Base-by-base conservation (phyloP, 2,797 vertebrate species). In the Sebastes melanostomus region DNA sequence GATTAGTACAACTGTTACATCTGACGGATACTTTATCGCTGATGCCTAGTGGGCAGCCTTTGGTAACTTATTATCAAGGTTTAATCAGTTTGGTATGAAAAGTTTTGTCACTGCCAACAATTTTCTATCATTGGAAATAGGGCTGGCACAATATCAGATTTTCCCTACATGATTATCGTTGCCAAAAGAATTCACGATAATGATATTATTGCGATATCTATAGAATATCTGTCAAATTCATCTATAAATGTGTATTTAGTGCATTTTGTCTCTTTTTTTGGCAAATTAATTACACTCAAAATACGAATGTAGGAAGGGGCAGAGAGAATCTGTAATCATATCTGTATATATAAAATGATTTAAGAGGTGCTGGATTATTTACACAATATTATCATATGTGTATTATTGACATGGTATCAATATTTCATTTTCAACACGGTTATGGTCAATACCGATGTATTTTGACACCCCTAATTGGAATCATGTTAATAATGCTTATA, bases 391-490 rank as follows among this genome's bases (percentile, higher is more conserved):
- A 42, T 42, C 38, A 42, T 42, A 42, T 42, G 38, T 42, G 38
- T 42, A 42, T 42, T 42, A 16, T 42, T 16, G 38, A 42, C 46
- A 50, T 50, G 46, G 18, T 50, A 50, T 20, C 46, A 50, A 20
- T 52, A 52, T 52, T 52, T 52, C 3, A 52, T 52, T 52, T 52
- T n/a, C 50, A n/a, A 0, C 50, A 52, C 4, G 20, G 50, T 52
- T 52, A 52, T 52, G 18, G 20, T 52, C 50, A 52, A n/a, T n/a
- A 52, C 0, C 8, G 20, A 0, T 52, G 0, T n/a, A 52, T 52
- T n/a, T 20, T 1, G 13, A 52, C 50, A 52, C 50, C 20, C 20
- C 50, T 52, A 10, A n/a, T 52, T 52, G 20, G 20, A 42, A 66
- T 70, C 8, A 50, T 38, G 6, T 29, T 22, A 8, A 38, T 2